These are phyloP conservation scores for Drosophila sechellia DNA, from an alignment of 1,140 invertebrate species.

Conservation along the genomic window DNA sequence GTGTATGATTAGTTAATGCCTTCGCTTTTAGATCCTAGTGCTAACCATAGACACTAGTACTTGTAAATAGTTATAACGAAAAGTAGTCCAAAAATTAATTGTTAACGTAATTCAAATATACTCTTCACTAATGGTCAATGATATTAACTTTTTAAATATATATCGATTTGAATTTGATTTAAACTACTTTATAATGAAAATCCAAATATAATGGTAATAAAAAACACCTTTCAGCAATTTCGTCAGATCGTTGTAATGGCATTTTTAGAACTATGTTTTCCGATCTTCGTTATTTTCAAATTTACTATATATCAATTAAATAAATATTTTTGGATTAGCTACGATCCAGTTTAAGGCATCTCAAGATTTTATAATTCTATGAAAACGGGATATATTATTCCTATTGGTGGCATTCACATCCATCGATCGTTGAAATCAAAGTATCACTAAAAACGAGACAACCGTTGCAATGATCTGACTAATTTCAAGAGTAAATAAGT, in stretches of 20 bases:
- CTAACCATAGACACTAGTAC: constrained; percentile 20
- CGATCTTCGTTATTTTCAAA: background rate
- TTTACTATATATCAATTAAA: background rate
- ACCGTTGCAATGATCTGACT: too few species aligned
- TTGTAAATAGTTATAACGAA: constrained; percentile 59
- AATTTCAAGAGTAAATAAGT: too few species aligned
- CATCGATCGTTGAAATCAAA: too few species aligned
- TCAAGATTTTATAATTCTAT: background rate
- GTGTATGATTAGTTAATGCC: constrained; percentile 24
- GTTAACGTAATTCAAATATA: constrained; percentile 38
- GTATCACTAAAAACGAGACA: too few species aligned
- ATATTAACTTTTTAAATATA: constrained; percentile 27
- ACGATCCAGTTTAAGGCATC: too few species aligned
- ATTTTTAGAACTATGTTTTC: background rate
- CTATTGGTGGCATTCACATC: too few species aligned
- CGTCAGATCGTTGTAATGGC: background rate
- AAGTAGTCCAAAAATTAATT: constrained; percentile 32
- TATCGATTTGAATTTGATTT: constrained; percentile 4
- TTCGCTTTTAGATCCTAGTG: constrained; percentile 38
- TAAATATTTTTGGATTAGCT: too few species aligned
- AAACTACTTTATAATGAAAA: constrained; percentile 26
- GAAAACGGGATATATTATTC: too few species aligned
- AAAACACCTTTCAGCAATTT: background rate
- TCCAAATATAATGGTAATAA: background rate
- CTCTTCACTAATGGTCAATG: constrained; percentile 60